Base-by-base conservation (phyloP, 2,888 invertebrate species). In the Cacoxenus indagator region DNA sequence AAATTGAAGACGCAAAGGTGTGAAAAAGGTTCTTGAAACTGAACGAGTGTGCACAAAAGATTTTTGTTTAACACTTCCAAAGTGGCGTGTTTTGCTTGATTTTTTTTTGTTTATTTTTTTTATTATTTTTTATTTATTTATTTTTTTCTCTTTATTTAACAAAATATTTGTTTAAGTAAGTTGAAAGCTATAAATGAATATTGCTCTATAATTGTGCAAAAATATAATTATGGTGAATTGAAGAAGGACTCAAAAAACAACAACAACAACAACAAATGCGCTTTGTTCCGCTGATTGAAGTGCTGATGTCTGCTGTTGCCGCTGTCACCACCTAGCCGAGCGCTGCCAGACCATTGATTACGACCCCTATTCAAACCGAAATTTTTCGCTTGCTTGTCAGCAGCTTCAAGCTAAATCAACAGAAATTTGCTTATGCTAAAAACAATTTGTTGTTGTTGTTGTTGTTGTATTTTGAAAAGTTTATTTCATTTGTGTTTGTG, bases 341-440 rank as follows among this genome's bases (percentile, higher is more conserved):
- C 37, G 37, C 37, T n/a, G n/a, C n/a, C n/a, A n/a, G n/a, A n/a
- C n/a, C n/a, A n/a, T n/a, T n/a, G n/a, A 31, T 1, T 8, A 31
- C 31, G 9, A 8, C 5, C 9, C 5, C 14, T 37, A 37, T 8
- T 37, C 37, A 37, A 37, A n/a, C n/a, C n/a, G 9, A 37, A 37
- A 1, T 37, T 37, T 2, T 2, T 8, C 8, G 8, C 37, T 11
- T 14, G 2, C 37, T 37, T 37, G 37, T 37, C n/a, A n/a, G n/a
- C n/a, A n/a, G n/a, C 37, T 37, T 37, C 37, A n/a, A 48, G 17
- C 19, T 17, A 48, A 48, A 48, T 48, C 1, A 48, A 48, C 48
- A 48, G n/a, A 48, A 48, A 48, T 48, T 48, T 19, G 48, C 48
- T 48, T 48, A 48, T 48, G n/a, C n/a, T 48, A 14, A 48, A 48